Base-by-base conservation (phyloP, 2,888 invertebrate genomes). In the Amblyjoppa proteus region DNA sequence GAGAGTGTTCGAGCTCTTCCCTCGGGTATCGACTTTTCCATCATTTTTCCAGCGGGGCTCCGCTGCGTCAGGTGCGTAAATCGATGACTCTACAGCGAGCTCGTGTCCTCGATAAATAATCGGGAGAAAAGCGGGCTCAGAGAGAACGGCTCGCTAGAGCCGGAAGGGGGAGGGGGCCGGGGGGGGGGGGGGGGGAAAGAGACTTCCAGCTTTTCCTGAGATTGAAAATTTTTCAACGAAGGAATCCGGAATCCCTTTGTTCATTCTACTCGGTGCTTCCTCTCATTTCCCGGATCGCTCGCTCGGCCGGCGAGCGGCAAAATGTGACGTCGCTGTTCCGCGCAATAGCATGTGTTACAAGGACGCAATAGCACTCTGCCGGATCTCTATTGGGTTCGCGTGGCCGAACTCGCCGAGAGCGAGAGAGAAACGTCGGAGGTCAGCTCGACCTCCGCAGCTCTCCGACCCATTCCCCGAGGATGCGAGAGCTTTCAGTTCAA, bases 171-270 rank as follows among this genome's bases (percentile, higher is more conserved):
- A 28, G 20, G 20, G 20, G 20, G 20, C 20, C 0, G 20, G 51
- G 41, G 61, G 61, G 4, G n/a, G 75, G 20, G 11, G 5, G 51
- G 41, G 74, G 61, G 4, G n/a, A 41, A 11, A 20, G 49, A 64
- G 73, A 34, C 38, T 58, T 53, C 66, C 11, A 49, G 76, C 66
- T 76, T 66, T 76, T 76, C 53, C 76, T 66, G 76, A 76, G 66
- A 76, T 76, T 76, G 76, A 76, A 76, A 38, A 51, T 66, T 76
- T 53, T 76, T 76, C 76, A 53, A 66, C 64, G 76, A 53, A 53
- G 28, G 38, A 76, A 76, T 76, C 64, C 66, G 66, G 38, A 51
- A 66, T 51, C 31, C n/a, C 66, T 66, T 76, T 76, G 75, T 75
- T 56, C 75, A n/a, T 34, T 58, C 31, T 34, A 1, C 34, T 53